These are phyloP conservation scores for Dexiosoma caninum DNA, from an alignment of 2,888 invertebrate genomes.

Conservation along the genomic window DNA sequence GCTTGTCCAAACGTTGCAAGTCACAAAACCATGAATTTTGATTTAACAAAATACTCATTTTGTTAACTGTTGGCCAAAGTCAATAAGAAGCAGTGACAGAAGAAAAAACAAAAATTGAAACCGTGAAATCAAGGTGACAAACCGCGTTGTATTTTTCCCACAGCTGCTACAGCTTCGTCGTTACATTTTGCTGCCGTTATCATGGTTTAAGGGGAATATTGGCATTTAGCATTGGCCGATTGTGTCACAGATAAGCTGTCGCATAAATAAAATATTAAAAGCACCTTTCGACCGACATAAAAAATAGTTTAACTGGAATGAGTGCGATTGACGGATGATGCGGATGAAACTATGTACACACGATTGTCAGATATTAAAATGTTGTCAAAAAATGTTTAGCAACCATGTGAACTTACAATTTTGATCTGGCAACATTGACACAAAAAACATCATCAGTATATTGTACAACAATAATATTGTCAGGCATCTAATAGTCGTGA, in stretches of 20 bases:
- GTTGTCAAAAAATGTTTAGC: too few species aligned
- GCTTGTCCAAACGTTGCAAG: slow-evolving; percentile 60
- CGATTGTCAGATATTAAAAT: too few species aligned
- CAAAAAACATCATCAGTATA: too few species aligned
- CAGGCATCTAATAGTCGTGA: too few species aligned
- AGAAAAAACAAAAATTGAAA: not conserved
- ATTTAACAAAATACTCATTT: slow-evolving; percentile 68
- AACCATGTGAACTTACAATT: too few species aligned
- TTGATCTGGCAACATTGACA: too few species aligned
- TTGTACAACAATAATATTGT: too few species aligned
- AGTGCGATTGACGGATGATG: not conserved
- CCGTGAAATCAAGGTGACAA: slow-evolving; percentile 57
- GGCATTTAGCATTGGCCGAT: slow-evolving; percentile 15
- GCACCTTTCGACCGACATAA: slow-evolving; percentile 53
- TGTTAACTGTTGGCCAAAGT: slow-evolving; percentile 44
- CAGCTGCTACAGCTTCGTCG: not conserved
- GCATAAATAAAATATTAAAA: slow-evolving; percentile 66
- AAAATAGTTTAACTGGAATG: not conserved
- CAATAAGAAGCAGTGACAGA: not conserved
- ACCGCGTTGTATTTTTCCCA: slow-evolving; percentile 49
- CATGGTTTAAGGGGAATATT: slow-evolving; percentile 15
- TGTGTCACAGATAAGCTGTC: slow-evolving; percentile 61
- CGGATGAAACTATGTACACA: too few species aligned
- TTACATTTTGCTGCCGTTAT: not conserved
- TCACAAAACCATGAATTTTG: slow-evolving; percentile 75